A percentile compares a stretch with the other conserved stretches of the same genome.
Evolutionary conservation across 2,797 vertebrate species (phyloP).

Genomic region (Sebastes cheni): DNA sequence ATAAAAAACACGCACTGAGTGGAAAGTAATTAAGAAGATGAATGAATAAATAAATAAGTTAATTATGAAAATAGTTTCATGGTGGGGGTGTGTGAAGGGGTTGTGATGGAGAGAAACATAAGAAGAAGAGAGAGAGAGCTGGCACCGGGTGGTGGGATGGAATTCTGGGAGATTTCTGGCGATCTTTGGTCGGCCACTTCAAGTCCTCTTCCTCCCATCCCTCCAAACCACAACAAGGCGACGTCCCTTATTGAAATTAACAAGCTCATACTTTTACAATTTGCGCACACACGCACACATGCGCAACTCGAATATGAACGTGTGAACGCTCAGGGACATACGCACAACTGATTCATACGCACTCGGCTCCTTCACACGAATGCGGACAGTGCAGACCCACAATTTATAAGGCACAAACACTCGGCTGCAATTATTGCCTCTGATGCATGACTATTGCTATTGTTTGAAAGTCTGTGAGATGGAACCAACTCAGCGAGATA

Average conservation of each 20-base stretch:
- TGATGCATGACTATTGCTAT: constrained; percentile 75
- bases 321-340: constrained; percentile 51
- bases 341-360: constrained; percentile 26
- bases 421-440: constrained; percentile 65
- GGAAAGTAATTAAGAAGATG: constrained; percentile 67
- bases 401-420: constrained; percentile 69
- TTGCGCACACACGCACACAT: constrained; percentile 76
- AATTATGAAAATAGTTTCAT: constrained; percentile 66
- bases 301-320: constrained; percentile 46
- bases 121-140: constrained; percentile 56
- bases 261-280: constrained; percentile 85
- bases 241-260: constrained; percentile 83
- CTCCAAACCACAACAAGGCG: constrained; percentile 84
- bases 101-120: constrained; percentile 32
- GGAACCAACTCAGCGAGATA: constrained; percentile 52
- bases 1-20: constrained; percentile 31
- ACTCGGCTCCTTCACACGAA: constrained; percentile 59
- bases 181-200: constrained; percentile 81
- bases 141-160: constrained; percentile 65
- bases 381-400: constrained; percentile 57
- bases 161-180: constrained; percentile 79
- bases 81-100: constrained; percentile 34
- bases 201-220: constrained; percentile 74
- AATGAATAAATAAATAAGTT: constrained; percentile 66
- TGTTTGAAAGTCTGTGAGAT: constrained; percentile 70